Base-by-base conservation (phyloP, 2,797 vertebrate genomes). In the Hydrolagus colliei region DNA sequence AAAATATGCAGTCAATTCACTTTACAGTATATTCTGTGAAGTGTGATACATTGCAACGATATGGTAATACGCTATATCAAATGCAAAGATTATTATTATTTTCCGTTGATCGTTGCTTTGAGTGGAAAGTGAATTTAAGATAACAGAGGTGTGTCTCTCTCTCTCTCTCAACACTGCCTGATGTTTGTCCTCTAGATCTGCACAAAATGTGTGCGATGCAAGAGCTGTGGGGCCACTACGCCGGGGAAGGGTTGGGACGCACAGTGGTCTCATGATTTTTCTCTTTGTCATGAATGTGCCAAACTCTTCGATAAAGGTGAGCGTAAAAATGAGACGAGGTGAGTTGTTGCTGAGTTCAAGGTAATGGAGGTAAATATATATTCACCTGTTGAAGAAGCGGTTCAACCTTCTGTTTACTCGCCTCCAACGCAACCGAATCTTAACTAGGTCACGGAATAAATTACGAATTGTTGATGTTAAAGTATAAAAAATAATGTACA, bases 191-290 rank as follows among this genome's bases (percentile, higher is more conserved):
- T 89, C 67, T 89, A 99, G 98, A 95, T 99, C 89, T 99, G 98
- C 90, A 97, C 96, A 86, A 98, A 98, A 90, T 99, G 98, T 88
- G 98, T 99, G 87, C 91, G 96, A 89, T 99, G 98, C 91, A 99
- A 99, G 92, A 98, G 96, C 92, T 99, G 98, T 88, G 98, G 98
- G 86, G 94, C 97, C 27, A 99, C 97, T 35, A 99, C 98, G 62
- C 98, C 98, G 18, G 98, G 98, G 89, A 99, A 99, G 91, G 95
- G 97, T 85, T 98, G 96, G 96, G 97, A 99, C 71, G 98, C 97
- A 27, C 97, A 98, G 93, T 99, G 98, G 98, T 99, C 98, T 90
- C 98, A 99, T 71, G 98, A 99, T 91, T 99, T 99, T 90, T 98
- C 98, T 13, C 95, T 98, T 89, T 99, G 98, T 93, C 98, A 99